A percentile compares a stretch with the other conserved stretches of the same genome.
These are phyloP conservation scores for honey bee (Apis mellifera) DNA, from an alignment of 1,140 invertebrate species.

Conservation along the genomic window DNA sequence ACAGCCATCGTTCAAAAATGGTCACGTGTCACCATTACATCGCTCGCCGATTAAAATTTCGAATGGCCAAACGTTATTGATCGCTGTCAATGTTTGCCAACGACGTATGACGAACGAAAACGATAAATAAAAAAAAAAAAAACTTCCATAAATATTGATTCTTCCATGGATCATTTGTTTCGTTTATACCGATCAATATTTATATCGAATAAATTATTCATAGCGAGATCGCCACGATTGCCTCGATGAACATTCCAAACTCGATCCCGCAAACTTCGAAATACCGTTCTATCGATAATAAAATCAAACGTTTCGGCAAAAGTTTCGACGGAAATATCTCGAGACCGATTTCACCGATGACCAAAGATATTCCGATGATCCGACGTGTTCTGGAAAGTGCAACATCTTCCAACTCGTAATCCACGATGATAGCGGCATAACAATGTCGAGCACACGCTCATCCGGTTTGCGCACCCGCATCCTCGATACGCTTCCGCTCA, in stretches of 20 bases:
- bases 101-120: neutral
- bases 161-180: neutral
- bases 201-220: constrained; percentile 1
- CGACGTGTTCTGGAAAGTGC: neutral
- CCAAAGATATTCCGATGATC: constrained; percentile 19
- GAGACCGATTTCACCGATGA: constrained; percentile 11
- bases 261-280: neutral
- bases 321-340: neutral
- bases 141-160: neutral
- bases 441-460: constrained; percentile 28
- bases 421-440: neutral
- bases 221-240: neutral
- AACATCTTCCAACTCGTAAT: constrained; percentile 29
- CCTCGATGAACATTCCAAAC: neutral
- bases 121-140: neutral
- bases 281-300: neutral
- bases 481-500: neutral
- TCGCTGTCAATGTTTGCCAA: neutral
- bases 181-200: neutral
- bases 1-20: neutral
- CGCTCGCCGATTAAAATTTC: neutral
- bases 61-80: neutral
- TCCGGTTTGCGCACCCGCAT: constrained; percentile 3
- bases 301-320: neutral
- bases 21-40: neutral